These are phyloP conservation scores for Rhopalosiphum padi DNA, from an alignment of 1,140 invertebrate species.

Conservation along the genomic window DNA sequence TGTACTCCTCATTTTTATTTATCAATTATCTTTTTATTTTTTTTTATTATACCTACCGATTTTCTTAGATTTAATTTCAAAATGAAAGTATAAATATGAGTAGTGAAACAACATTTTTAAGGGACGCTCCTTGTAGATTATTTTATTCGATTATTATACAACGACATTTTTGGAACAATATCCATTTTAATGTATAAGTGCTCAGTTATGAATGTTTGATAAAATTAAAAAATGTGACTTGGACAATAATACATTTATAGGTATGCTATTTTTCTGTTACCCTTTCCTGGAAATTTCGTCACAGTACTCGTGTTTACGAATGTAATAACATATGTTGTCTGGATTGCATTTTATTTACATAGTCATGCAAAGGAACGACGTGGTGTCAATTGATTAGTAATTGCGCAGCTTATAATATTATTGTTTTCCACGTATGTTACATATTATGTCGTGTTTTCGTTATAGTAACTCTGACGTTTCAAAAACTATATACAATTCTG, in stretches of 20 bases:
- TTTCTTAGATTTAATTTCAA: no score
- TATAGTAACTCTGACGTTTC: background rate
- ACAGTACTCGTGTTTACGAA: background rate
- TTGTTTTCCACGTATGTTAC: background rate
- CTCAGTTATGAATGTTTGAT: background rate
- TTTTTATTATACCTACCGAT: no score
- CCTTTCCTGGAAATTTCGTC: background rate
- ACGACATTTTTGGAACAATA: background rate
- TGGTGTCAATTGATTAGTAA: background rate
- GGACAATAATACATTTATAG: background rate
- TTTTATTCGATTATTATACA: no score
- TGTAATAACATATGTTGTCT: background rate
- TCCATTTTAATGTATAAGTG: background rate
- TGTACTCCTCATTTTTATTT: no score
- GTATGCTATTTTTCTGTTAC: background rate
- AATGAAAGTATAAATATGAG: no score
- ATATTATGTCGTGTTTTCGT: background rate
- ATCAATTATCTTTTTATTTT: no score
- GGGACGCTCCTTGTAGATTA: background rate
- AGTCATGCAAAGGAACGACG: background rate
- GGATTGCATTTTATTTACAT: background rate
- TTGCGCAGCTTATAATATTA: background rate
- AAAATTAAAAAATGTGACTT: background rate
- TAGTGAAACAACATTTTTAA: background rate
- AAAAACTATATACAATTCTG: background rate